Conservation (phyloP, 2,797 vertebrate species). For the Enteromius afrohamiltoni region DNA sequence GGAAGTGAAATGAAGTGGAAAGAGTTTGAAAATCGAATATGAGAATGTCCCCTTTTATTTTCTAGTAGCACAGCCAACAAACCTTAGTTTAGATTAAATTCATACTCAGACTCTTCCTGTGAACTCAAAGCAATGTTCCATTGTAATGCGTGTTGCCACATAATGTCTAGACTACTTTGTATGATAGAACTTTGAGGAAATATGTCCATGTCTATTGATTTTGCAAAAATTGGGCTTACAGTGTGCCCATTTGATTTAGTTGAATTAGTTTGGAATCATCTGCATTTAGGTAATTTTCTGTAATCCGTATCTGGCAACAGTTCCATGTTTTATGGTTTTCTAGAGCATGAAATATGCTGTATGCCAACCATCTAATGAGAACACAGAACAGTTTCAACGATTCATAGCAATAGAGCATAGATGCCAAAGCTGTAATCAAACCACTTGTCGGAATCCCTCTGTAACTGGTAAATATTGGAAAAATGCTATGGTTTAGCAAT, state of each 20-base stretch:
- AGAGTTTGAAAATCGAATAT: not conserved
- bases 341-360: not conserved
- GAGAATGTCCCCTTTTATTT: not conserved
- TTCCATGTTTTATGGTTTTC: not conserved
- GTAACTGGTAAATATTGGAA: not conserved
- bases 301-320: conserved; percentile 1
- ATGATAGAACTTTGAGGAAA: not conserved
- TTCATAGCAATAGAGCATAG: not conserved
- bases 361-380: not conserved
- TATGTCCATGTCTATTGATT: not conserved
- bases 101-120: not conserved
- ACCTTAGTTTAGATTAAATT: not conserved
- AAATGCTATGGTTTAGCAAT: not conserved
- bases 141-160: not conserved
- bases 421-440: not conserved
- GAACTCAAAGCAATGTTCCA: not conserved
- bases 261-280: not conserved
- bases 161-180: not conserved
- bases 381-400: not conserved
- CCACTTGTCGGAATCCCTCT: not conserved
- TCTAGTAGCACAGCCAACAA: too few relatives aligned
- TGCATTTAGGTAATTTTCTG: not conserved
- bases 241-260: not conserved
- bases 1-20: not conserved
- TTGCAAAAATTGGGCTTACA: not conserved